Evolutionary conservation across 92 coral and sea anemone genomes (phyloP), one percentile per base, ranked within the genome.

Genomic region (Isaurus tuberculatus): DNA sequence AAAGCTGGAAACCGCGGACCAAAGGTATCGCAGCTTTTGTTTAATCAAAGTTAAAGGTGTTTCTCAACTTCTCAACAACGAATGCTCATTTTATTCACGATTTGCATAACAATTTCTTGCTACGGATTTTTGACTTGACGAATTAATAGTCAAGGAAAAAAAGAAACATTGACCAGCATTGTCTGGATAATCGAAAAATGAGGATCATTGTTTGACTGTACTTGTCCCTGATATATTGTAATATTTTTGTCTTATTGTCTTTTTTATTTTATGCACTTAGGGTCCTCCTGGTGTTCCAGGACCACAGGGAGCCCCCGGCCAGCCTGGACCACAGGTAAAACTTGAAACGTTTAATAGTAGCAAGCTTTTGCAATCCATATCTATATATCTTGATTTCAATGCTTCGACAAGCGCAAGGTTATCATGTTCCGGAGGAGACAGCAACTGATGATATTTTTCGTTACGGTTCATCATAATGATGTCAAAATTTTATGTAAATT

Each of bases 1-100:
- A 58, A 77, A 77, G 10, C 51, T 9, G 82, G 82, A 27, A 31
- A 57, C 19, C 82, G 82, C 34, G 82, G 82, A 77, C 82, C 82
- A 58, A 77, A 58, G 69, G 82, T 77, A 75, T 1, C 20, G 25
- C 16, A 74, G 25, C 10, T 48, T 17, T 30, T 19, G 34, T 22
- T 36, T 34, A 25, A 19, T 17, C 29, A 51, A 28, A 33, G 16
- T 13, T 55, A 22, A 22, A 8, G 5, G 3, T 17, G 19, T 55
- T 20, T n/a, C n/a, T n/a, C n/a, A n/a, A n/a, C 5, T 55, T 19
- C 8, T 55, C 8, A 20, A 20, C 25, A 17, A 55, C 8, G 28
- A 2, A 20, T 26, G 23, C 63, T 0, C 2, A 19, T 19, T 20
- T 55, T 19, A 8, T 4, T n/a, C 25, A 2, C 6, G 3, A 8